Evolutionary conservation across 1,140 invertebrate genomes (phyloP).

Genomic region (Bombyx mandarina): DNA sequence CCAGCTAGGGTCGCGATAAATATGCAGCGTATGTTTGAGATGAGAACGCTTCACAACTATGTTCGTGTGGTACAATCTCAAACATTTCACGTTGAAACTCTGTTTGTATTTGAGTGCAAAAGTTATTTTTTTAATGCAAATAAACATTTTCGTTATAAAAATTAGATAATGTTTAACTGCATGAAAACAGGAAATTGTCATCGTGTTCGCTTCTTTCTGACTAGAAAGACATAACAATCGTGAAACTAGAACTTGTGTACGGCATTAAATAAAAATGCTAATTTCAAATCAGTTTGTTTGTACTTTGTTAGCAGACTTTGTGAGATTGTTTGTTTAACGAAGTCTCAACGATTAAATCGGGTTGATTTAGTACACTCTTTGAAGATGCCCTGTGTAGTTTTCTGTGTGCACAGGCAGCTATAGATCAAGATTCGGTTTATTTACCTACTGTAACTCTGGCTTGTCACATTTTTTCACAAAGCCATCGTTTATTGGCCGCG

Average conservation of each 20-base stretch:
- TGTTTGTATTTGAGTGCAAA: too few relatives aligned
- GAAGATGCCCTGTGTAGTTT: slow-evolving; percentile 20
- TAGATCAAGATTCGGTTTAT: slow-evolving; percentile 31
- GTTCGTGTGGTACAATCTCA: slow-evolving; percentile 15
- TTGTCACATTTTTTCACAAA: slow-evolving; percentile 46
- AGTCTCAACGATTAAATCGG: slow-evolving; percentile 18
- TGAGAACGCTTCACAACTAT: slow-evolving; percentile 25
- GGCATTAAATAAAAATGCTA: too few relatives aligned
- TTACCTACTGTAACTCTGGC: slow-evolving; percentile 23
- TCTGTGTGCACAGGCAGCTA: slow-evolving; percentile 18
- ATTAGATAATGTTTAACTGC: too few relatives aligned
- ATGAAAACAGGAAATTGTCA: too few relatives aligned
- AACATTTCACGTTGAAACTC: slow-evolving; percentile 17
- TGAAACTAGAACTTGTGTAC: too few relatives aligned
- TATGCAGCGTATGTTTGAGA: slow-evolving; percentile 24
- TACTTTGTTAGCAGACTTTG: neutral
- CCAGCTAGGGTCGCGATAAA: slow-evolving; percentile 18
- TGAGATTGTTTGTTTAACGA: slow-evolving; percentile 13
- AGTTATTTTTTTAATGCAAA: too few relatives aligned
- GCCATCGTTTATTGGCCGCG: slow-evolving; percentile 30
- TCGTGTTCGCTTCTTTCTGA: too few relatives aligned
- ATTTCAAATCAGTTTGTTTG: too few relatives aligned
- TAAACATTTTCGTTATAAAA: too few relatives aligned
- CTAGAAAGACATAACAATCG: too few relatives aligned
- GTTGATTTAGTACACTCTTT: slow-evolving; percentile 41